Evolutionary conservation across 2,797 vertebrate genomes (phyloP).

Genomic region (Varecia variegata): DNA sequence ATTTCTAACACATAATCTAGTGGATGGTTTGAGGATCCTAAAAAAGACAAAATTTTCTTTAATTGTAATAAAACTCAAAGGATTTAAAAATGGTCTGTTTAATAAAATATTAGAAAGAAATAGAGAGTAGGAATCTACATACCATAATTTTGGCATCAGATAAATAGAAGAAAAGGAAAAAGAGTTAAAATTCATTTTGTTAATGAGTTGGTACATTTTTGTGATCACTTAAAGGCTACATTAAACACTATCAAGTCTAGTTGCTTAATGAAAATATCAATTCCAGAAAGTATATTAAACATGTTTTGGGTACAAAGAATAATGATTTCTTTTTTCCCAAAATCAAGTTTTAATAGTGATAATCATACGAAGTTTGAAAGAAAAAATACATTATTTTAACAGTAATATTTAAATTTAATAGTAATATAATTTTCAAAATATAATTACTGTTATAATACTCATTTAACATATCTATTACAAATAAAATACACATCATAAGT

Average conservation of each 20-base stretch:
- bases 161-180: conserved; percentile 72
- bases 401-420: conserved; percentile 35
- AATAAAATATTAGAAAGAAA: conserved; percentile 67
- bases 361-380: neutral
- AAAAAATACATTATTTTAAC: conserved; percentile 6
- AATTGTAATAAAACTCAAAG: conserved; percentile 38
- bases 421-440: neutral
- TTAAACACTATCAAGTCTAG: neutral
- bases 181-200: conserved; percentile 56
- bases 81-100: conserved; percentile 40
- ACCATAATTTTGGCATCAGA: conserved; percentile 82
- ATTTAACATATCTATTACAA: conserved; percentile 6
- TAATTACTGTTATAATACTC: neutral
- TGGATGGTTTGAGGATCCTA: conserved; percentile 83
- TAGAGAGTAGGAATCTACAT: conserved; percentile 80
- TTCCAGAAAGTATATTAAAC: neutral
- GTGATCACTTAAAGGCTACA: neutral
- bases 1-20: conserved; percentile 94
- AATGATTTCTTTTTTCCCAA: conserved; percentile 22
- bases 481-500: neutral
- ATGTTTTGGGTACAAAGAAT: conserved; percentile 8
- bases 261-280: conserved; percentile 7
- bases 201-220: neutral
- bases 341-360: neutral
- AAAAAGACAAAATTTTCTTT: conserved; percentile 56